Conservation (phyloP, 2,797 vertebrate species). For the Masticophis lateralis region DNA sequence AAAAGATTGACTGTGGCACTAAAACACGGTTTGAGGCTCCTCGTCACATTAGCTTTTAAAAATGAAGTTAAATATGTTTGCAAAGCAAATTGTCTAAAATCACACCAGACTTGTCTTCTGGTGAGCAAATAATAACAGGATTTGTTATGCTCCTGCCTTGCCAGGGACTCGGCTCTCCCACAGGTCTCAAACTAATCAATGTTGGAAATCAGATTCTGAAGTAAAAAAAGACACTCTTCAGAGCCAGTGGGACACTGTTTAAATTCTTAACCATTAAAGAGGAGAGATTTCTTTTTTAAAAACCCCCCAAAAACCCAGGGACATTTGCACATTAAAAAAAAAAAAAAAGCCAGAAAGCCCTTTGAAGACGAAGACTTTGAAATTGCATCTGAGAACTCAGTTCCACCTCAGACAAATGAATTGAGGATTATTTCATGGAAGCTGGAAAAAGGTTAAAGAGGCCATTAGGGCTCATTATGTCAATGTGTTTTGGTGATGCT, state of each 20-base stretch:
- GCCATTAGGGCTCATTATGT: slow-evolving; percentile 70
- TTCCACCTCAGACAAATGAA: slow-evolving; percentile 59
- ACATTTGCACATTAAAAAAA: neutral
- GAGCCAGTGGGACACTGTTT: neutral
- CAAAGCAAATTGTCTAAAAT: neutral
- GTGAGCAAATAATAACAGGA: neutral
- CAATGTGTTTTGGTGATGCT: slow-evolving; percentile 58
- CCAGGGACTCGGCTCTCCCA: neutral
- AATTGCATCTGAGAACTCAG: slow-evolving; percentile 33
- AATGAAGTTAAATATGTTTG: neutral
- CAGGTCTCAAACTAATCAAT: neutral
- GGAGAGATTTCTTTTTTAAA: neutral
- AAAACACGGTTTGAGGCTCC: neutral
- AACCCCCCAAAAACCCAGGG: neutral
- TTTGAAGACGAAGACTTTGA: slow-evolving; percentile 13
- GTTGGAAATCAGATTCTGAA: neutral
- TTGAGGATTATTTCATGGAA: slow-evolving; percentile 68
- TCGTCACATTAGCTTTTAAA: neutral
- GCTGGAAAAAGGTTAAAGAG: slow-evolving; percentile 61
- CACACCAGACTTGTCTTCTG: neutral
- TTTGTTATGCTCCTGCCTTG: neutral
- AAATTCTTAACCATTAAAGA: neutral
- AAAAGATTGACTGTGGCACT: neutral
- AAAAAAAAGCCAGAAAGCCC: neutral
- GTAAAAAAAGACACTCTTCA: neutral